Conservation (phyloP, 2,888 invertebrate genomes). For the Lepidochitona cinerea region DNA sequence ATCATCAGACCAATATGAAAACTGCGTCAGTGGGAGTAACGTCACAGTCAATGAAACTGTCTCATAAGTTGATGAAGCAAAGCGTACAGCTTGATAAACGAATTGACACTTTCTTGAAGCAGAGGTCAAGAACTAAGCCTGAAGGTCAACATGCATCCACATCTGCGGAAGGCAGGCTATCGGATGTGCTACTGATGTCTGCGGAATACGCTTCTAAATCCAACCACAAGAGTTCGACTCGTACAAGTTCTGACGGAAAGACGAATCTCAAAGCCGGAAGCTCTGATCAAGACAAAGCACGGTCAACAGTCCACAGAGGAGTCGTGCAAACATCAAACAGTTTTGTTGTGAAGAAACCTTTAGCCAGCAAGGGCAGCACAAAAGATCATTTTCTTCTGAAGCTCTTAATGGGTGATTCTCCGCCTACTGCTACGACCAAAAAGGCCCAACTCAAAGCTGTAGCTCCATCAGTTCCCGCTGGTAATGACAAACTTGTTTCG, state of each 20-base stretch:
- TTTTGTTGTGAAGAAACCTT: constrained; percentile 3
- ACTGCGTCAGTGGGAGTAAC: constrained; percentile 45
- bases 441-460: background rate
- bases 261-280: background rate
- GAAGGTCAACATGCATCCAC: background rate
- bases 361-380: background rate
- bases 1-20: constrained; percentile 20
- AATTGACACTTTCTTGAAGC: constrained; percentile 38
- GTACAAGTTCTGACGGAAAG: background rate
- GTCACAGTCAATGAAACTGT: constrained; percentile 37
- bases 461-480: background rate
- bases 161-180: background rate
- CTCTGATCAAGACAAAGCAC: background rate
- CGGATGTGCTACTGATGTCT: background rate
- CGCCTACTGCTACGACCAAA: background rate
- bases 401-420: background rate
- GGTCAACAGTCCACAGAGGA: background rate
- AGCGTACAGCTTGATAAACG: constrained; percentile 42
- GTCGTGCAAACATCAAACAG: constrained; percentile 1
- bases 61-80: constrained; percentile 45
- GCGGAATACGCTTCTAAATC: background rate
- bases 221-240: background rate
- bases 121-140: constrained; percentile 5
- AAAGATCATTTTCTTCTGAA: background rate
- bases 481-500: background rate